Evolutionary conservation across 2,888 invertebrate species (phyloP), one percentile per base, ranked within the genome.

Genomic region (Heteromyza rotundicornis): DNA sequence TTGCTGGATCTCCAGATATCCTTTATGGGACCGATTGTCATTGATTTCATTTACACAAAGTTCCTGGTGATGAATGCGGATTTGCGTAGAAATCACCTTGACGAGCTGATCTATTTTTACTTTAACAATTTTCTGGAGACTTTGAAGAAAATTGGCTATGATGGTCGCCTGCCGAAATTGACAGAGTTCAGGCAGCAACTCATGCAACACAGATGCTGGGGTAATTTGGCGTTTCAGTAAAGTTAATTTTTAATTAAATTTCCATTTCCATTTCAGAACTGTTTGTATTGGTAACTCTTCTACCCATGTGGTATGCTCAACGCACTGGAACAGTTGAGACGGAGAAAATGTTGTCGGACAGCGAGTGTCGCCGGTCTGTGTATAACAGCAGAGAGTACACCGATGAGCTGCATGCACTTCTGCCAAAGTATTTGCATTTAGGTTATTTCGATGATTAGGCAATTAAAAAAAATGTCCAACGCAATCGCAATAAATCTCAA

Each of bases 361-460:
- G 17, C 1, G 65, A 68, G 2, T 22, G 10, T n/a, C 62, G 61
- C 17, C 57, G 32, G 8, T 2, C n/a, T 0, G 19, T 65, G 2
- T 65, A 62, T 19, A 20, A 17, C 1, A 59, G 60, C 16, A 40
- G 40, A 8, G 32, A 36, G 0, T 68, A 47, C 23, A 36, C 64
- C 8, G 44, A 58, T 7, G 68, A 65, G 17, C 7, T 68, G 14
- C 57, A 62, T 20, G n/a, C 22, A 8, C 2, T 68, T 8, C 47
- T 77, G 22, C 69, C 69, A 14, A 65, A 63, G 40, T 70, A 71
- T 47, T 52, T 74, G 23, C 63, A 68, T 20, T 22, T 59, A 12
- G 75, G 76, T 1, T 77, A 72, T 53, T 71, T 76, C 23, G 70
- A 75, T n/a, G n/a, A n/a, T n/a, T n/a, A n/a, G n/a, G n/a, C n/a